Percentiles rank a stretch among this genome's conserved stretches.
Conservation (phyloP, 2,113 vertebrate genomes). For the Rhagologus leucostigma region DNA sequence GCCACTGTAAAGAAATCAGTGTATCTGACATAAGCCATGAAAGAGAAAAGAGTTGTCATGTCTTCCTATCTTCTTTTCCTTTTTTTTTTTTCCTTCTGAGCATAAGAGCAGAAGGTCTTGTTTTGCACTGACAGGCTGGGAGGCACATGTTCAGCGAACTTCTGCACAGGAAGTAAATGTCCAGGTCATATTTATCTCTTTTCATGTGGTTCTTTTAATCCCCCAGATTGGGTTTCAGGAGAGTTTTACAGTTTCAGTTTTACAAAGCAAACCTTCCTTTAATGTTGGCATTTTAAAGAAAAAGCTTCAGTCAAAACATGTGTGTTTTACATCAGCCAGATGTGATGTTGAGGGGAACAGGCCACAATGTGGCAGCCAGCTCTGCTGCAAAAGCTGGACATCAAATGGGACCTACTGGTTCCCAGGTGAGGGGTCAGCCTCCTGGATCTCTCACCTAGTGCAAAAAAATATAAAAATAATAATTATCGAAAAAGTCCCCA, state of each 20-base stretch:
- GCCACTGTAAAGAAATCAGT: neutral
- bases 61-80: neutral
- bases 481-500: neutral
- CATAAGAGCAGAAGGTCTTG: slow-evolving; percentile 47
- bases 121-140: slow-evolving; percentile 70
- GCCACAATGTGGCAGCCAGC: slow-evolving; percentile 74
- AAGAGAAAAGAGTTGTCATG: neutral
- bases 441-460: neutral
- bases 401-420: neutral
- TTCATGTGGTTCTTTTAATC: slow-evolving; percentile 95
- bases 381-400: neutral
- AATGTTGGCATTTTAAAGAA: slow-evolving; percentile 88
- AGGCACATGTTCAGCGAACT: slow-evolving; percentile 90
- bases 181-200: slow-evolving; percentile 80
- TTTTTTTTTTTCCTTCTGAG: neutral
- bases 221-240: slow-evolving; percentile 84
- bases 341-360: slow-evolving; percentile 68
- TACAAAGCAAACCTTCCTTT: slow-evolving; percentile 92
- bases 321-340: slow-evolving; percentile 92
- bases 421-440: neutral
- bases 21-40: neutral
- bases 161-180: slow-evolving; percentile 90
- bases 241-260: slow-evolving; percentile 83
- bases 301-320: slow-evolving; percentile 89
- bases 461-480: neutral